Evolutionary conservation across 2,797 vertebrate species (phyloP).

Genomic region (Micropoecilia bifurca): DNA sequence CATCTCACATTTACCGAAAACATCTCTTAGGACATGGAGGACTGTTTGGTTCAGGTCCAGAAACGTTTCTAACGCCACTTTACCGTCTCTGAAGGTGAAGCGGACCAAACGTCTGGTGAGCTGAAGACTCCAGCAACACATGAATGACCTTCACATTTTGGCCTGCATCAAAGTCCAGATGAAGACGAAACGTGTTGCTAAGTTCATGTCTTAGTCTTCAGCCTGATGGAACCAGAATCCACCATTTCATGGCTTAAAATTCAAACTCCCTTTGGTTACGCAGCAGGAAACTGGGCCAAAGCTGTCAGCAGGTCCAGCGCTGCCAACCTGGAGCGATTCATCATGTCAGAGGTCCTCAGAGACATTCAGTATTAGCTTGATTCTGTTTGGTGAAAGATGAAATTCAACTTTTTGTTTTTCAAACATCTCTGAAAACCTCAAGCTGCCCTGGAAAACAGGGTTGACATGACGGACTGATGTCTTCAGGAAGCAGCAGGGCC

Average conservation of each 20-base stretch:
- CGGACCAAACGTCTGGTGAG: not conserved
- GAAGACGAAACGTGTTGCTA: not conserved
- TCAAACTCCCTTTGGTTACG: not conserved
- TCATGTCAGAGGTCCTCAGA: not conserved
- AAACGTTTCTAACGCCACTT: not conserved
- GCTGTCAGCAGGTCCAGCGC: not conserved
- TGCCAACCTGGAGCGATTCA: not conserved
- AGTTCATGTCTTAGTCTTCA: too few relatives aligned
- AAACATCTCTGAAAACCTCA: not conserved
- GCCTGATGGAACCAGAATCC: not conserved
- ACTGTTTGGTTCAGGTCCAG: not conserved
- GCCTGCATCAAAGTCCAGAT: not conserved
- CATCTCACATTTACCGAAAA: not conserved
- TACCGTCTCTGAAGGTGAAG: not conserved
- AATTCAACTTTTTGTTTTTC: not conserved
- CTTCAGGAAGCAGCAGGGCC: constrained; percentile 62
- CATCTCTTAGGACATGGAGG: not conserved
- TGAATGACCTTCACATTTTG: not conserved
- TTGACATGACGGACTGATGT: constrained; percentile 37
- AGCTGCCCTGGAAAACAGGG: constrained; percentile 14
- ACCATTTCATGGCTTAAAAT: not conserved
- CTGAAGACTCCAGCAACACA: not conserved
- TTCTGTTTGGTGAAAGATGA: not conserved
- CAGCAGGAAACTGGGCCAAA: not conserved
- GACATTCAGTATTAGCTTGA: too few relatives aligned